Percentiles rank a stretch among this genome's conserved stretches.
Evolutionary conservation across 1,140 invertebrate species (phyloP).

Genomic region (Brachionus plicatilis): DNA sequence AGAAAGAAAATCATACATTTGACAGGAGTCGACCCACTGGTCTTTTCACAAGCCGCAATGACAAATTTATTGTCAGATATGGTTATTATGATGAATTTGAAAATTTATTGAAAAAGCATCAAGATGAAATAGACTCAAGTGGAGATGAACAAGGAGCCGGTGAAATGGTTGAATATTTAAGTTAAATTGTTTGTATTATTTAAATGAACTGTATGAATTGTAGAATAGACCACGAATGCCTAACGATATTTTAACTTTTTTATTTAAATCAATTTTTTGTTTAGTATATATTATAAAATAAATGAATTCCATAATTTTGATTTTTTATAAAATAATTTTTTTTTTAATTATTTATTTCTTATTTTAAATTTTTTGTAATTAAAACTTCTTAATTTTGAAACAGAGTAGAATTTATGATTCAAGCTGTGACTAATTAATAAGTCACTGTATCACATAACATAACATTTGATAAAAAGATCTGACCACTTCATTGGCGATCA

Average conservation of each 20-base stretch:
- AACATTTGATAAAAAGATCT: too few species aligned
- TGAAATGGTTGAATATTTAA: neutral
- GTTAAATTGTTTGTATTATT: neutral
- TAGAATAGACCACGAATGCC: neutral
- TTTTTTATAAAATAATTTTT: too few species aligned
- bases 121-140: neutral
- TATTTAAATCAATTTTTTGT: too few species aligned
- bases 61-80: slow-evolving; percentile 8
- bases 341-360: too few species aligned
- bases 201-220: neutral
- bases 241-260: neutral
- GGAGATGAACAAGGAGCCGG: neutral
- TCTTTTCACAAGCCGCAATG: neutral
- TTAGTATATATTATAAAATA: too few species aligned
- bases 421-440: too few species aligned
- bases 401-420: too few species aligned
- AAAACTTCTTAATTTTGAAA: too few species aligned
- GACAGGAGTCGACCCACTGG: neutral
- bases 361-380: too few species aligned
- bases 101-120: neutral
- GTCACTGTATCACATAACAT: too few species aligned
- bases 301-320: too few species aligned
- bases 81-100: slow-evolving; percentile 12
- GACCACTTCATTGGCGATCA: too few species aligned
- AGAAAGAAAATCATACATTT: slow-evolving; percentile 24